These are phyloP conservation scores for Andrena camellia DNA, from an alignment of 2,888 invertebrate genomes.

Conservation along the genomic window DNA sequence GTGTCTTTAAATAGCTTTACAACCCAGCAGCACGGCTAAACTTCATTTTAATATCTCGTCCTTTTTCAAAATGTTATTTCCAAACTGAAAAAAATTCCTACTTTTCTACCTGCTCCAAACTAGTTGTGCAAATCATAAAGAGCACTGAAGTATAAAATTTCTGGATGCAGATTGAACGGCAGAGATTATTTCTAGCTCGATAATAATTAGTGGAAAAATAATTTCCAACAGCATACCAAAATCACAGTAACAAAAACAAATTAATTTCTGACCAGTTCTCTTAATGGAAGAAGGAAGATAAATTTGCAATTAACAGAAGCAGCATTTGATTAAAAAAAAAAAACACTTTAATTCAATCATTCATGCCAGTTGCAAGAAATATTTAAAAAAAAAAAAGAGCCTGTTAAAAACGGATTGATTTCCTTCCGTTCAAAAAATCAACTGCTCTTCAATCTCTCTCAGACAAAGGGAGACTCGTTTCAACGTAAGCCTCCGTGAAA, in stretches of 20 bases:
- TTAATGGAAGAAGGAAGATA: constrained; percentile 5
- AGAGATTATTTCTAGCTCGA: no score
- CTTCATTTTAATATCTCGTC: not conserved
- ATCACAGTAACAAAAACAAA: not conserved
- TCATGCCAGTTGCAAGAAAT: no score
- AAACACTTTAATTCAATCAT: no score
- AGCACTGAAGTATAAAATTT: no score
- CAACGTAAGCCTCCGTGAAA: constrained; percentile 41
- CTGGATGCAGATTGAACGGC: no score
- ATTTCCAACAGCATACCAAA: no score
- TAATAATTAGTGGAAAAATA: no score
- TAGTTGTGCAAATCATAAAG: no score
- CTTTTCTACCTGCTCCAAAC: no score
- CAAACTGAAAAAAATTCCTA: no score
- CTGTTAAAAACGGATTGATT: not conserved
- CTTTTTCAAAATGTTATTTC: no score
- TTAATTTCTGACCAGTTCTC: not conserved
- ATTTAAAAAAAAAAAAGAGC: not conserved
- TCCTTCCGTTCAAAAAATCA: not conserved
- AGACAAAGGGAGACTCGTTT: constrained; percentile 11
- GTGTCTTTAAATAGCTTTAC: constrained; percentile 41
- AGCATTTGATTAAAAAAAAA: not conserved
- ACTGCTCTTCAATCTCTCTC: constrained; percentile 17
- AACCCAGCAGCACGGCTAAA: constrained; percentile 8
- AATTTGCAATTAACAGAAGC: constrained; percentile 40